Evolutionary conservation across 2,888 invertebrate species (phyloP).

Genomic region (Thelaira solivaga): DNA sequence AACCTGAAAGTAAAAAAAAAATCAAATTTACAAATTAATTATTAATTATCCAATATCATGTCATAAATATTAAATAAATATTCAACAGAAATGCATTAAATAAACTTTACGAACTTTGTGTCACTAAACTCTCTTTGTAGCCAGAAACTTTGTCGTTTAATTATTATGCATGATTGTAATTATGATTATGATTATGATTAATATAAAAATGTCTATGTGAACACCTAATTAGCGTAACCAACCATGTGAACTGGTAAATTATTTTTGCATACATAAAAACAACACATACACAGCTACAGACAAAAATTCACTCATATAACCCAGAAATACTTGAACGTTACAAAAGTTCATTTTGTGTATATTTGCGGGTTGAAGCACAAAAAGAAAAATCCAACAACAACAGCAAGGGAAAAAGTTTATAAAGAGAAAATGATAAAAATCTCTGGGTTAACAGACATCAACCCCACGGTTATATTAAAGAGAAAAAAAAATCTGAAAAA

Average conservation of each 20-base stretch:
- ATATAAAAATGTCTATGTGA: constrained; percentile 50
- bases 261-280: constrained; percentile 37
- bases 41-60: neutral
- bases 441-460: constrained; percentile 55
- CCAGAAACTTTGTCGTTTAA: neutral
- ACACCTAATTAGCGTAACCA: constrained; percentile 61
- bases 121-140: neutral
- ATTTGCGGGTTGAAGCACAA: neutral
- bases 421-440: constrained; percentile 41
- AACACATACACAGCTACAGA: neutral
- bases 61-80: neutral
- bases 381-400: too few relatives aligned
- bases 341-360: constrained; percentile 32
- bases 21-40: neutral
- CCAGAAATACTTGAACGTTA: constrained; percentile 39
- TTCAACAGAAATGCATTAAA: neutral
- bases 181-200: constrained; percentile 30
- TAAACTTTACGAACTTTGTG: neutral
- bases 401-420: too few relatives aligned
- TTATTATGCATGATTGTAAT: neutral
- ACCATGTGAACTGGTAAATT: constrained; percentile 56
- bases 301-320: neutral
- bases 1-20: constrained; percentile 85
- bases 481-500: neutral
- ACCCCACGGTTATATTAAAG: constrained; percentile 15